A percentile compares a stretch with the other conserved stretches of the same genome.
Evolutionary conservation across 2,888 invertebrate genomes (phyloP).

Genomic region (Geotrupes spiniger): DNA sequence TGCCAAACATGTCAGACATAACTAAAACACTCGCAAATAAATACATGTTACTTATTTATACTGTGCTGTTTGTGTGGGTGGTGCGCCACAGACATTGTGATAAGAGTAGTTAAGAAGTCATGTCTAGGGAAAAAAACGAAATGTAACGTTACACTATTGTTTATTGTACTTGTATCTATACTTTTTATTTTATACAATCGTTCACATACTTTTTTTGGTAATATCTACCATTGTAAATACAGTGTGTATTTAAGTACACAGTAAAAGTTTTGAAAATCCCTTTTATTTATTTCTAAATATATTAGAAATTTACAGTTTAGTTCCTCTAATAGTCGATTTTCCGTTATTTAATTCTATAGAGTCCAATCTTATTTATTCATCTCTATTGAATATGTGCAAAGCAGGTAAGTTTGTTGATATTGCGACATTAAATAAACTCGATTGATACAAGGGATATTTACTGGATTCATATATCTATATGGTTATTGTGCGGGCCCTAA

Average conservation of each 20-base stretch:
- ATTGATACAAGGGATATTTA: no score
- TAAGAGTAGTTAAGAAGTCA: constrained; percentile 50
- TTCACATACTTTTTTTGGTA: constrained; percentile 45
- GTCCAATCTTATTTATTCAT: no score
- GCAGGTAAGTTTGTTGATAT: no score
- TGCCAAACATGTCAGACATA: constrained; percentile 42
- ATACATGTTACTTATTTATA: constrained; percentile 52
- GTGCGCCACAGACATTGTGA: constrained; percentile 50
- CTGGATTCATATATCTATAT: no score
- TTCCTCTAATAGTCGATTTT: no score
- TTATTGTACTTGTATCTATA: constrained; percentile 50
- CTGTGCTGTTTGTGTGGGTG: constrained; percentile 51
- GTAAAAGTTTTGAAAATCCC: constrained; percentile 41
- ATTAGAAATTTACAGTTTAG: constrained; percentile 20
- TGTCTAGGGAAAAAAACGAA: constrained; percentile 46
- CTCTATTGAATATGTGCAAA: no score
- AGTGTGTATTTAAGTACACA: constrained; percentile 45
- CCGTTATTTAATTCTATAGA: no score
- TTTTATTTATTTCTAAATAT: constrained; percentile 24
- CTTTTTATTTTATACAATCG: constrained; percentile 50
- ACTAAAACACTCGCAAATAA: constrained; percentile 27
- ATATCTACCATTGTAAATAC: constrained; percentile 49
- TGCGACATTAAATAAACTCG: no score
- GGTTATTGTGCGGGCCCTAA: no score
- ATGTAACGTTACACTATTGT: constrained; percentile 51